Conservation (phyloP, 2,113 vertebrate species). For the Saiga tatarica region DNA sequence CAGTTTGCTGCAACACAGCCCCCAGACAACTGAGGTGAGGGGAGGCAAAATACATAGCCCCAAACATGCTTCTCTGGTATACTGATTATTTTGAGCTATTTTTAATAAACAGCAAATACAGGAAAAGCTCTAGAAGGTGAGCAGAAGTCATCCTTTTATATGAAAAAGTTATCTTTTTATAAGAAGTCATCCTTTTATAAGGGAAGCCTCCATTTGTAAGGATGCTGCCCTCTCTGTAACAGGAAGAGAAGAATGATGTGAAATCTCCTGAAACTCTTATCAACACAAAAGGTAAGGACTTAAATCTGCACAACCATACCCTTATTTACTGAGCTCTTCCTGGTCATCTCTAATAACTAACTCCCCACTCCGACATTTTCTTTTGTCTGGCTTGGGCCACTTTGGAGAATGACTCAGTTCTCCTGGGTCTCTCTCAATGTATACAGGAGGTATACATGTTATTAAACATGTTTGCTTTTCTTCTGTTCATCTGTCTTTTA, state of each 20-base stretch:
- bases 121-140: background rate
- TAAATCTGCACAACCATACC: background rate
- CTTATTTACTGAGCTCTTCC: background rate
- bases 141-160: background rate
- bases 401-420: background rate
- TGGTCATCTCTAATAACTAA: background rate
- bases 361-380: background rate
- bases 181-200: background rate
- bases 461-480: background rate
- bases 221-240: background rate
- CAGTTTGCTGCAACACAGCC: background rate
- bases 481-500: background rate
- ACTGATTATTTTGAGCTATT: background rate
- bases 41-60: background rate
- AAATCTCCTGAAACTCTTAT: background rate
- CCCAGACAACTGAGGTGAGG: background rate
- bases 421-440: background rate
- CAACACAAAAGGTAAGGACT: background rate
- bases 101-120: background rate
- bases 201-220: background rate
- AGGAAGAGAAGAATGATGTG: background rate
- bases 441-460: background rate
- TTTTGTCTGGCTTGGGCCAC: background rate
- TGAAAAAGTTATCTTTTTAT: background rate
- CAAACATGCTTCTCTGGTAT: background rate